Evolutionary conservation across 2,797 vertebrate species (phyloP).

Genomic region (Anabacerthia variegaticeps): DNA sequence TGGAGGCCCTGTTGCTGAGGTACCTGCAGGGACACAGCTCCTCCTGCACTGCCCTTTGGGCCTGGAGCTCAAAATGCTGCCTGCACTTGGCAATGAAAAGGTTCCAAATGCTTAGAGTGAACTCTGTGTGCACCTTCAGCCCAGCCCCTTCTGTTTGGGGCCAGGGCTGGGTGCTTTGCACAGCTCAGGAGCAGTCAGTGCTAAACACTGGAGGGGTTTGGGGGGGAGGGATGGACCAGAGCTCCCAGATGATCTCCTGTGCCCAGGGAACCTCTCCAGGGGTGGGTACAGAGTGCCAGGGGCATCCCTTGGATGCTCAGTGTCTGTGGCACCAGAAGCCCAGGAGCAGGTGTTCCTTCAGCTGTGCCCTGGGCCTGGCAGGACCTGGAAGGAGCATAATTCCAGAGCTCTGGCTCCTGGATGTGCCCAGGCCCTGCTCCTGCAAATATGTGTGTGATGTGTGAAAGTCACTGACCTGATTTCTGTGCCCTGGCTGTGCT

Average conservation of each 20-base stretch:
- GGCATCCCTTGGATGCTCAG: background rate
- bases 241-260: background rate
- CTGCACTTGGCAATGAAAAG: background rate
- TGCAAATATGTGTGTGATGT: fast-evolving
- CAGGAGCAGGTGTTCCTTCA: fast-evolving
- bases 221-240: background rate
- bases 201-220: background rate
- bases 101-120: background rate
- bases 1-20: background rate
- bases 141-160: background rate
- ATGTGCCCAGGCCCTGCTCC: background rate
- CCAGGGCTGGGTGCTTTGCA: fast-evolving
- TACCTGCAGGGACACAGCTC: background rate
- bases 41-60: background rate
- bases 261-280: background rate
- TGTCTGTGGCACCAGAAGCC: background rate
- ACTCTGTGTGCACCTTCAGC: background rate
- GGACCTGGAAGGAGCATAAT: background rate
- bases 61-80: background rate
- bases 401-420: background rate
- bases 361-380: background rate
- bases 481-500: background rate
- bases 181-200: background rate
- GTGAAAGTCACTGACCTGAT: background rate
- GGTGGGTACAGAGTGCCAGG: background rate